A percentile compares a stretch with the other conserved stretches of the same genome.
Evolutionary conservation across 2,113 vertebrate species (phyloP).

Genomic region (Cepphus grylle): DNA sequence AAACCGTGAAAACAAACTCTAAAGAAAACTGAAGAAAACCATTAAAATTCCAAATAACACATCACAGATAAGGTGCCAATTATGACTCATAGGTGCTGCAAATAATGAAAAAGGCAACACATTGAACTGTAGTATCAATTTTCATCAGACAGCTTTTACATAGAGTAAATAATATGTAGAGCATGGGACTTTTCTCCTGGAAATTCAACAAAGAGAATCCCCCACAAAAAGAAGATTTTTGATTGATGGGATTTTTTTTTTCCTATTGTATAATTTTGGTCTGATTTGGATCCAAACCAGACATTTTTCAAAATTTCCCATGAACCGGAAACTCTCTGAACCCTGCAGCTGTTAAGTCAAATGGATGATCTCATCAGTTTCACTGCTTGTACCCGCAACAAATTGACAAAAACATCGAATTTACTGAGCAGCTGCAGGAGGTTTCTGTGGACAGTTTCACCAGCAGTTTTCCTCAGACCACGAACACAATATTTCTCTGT

Average conservation of each 20-base stretch:
- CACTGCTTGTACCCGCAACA: not conserved
- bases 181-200: not conserved
- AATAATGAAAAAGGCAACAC: not conserved
- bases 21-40: not conserved
- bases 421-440: not conserved
- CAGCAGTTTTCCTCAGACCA: not conserved
- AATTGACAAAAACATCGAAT: not conserved
- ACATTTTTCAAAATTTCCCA: not conserved
- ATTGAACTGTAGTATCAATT: not conserved
- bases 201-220: not conserved
- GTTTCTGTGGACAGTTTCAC: not conserved
- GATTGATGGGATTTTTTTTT: not conserved
- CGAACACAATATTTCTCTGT: not conserved
- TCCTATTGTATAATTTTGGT: not conserved
- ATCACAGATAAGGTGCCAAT: not conserved
- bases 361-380: not conserved
- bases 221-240: not conserved
- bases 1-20: not conserved
- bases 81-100: not conserved
- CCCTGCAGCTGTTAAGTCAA: not conserved
- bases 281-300: not conserved
- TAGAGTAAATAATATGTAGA: not conserved
- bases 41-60: not conserved
- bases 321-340: not conserved
- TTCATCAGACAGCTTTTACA: not conserved